Evolutionary conservation across 92 coral and sea anemone species (phyloP).

Genomic region (Heliopora coerulea): DNA sequence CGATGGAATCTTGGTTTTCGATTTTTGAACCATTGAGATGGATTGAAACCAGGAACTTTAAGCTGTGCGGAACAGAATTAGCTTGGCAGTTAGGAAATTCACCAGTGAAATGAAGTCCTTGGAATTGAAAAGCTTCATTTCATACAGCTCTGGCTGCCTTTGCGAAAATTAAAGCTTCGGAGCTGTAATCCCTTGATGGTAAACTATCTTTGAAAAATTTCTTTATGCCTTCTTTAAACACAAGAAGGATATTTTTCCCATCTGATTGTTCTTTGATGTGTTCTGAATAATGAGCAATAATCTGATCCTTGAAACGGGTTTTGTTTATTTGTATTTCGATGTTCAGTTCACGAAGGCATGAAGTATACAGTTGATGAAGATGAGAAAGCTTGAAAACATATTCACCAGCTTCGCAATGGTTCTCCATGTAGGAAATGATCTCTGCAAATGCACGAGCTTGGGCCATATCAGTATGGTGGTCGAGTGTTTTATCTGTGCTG

Average conservation of each 20-base stretch:
- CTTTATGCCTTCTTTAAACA: conserved; percentile 48
- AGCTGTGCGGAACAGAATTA: conserved; percentile 40
- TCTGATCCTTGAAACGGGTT: conserved; percentile 51
- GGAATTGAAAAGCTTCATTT: conserved; percentile 27
- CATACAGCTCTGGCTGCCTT: conserved; percentile 44
- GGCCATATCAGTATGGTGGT: conserved; percentile 3
- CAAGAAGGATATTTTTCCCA: conserved; percentile 43
- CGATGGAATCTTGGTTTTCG: not conserved
- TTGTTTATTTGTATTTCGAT: conserved; percentile 41
- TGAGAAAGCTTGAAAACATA: conserved; percentile 46
- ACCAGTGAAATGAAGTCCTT: conserved; percentile 43
- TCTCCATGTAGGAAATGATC: conserved; percentile 49
- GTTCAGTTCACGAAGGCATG: conserved; percentile 26
- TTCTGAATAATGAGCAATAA: conserved; percentile 45
- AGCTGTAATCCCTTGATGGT: conserved; percentile 41
- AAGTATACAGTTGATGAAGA: conserved; percentile 37
- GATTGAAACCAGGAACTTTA: conserved; percentile 41
- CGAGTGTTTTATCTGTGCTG: conserved; percentile 1
- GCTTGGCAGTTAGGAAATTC: conserved; percentile 41
- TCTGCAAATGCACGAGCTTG: conserved; percentile 55
- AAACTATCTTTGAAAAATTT: conserved; percentile 40
- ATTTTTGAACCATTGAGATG: conserved; percentile 38
- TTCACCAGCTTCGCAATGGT: conserved; percentile 36
- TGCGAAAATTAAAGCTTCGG: conserved; percentile 51
- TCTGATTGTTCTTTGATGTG: conserved; percentile 12